Conservation (phyloP, 2,113 vertebrate species). For the Taxidea taxus region DNA sequence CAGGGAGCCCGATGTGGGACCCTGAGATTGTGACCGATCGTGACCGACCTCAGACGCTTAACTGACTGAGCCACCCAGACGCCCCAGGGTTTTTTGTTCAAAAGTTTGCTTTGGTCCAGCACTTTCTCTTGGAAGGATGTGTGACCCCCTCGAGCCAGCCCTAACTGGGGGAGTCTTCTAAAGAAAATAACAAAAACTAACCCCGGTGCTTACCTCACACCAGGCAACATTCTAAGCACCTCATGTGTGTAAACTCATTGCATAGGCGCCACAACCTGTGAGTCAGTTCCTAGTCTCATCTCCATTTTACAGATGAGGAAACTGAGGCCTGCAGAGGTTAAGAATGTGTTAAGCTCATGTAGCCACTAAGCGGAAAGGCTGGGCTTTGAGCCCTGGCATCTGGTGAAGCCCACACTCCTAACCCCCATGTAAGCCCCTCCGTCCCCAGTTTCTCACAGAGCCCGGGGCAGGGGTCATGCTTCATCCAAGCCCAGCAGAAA, state of each 20-base stretch:
- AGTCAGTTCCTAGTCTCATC: neutral
- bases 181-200: neutral
- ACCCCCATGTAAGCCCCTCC: no score
- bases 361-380: neutral
- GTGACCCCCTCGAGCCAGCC: neutral
- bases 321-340: neutral
- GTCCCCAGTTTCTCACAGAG: no score
- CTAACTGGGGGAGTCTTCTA: neutral
- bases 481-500: no score
- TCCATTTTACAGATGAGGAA: neutral
- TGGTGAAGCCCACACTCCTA: no score
- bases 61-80: no score
- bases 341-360: neutral
- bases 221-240: neutral
- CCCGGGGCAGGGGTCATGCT: no score
- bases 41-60: no score
- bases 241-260: neutral
- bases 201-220: accelerated
- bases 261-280: neutral
- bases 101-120: neutral
- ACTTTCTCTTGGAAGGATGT: neutral
- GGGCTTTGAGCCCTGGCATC: no score
- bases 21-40: no score
- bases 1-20: no score
- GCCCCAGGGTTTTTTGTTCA: neutral